phyloP scores from a whole-genome alignment of 2,888 invertebrate genomes.

The Erebia aethiops region DNA sequence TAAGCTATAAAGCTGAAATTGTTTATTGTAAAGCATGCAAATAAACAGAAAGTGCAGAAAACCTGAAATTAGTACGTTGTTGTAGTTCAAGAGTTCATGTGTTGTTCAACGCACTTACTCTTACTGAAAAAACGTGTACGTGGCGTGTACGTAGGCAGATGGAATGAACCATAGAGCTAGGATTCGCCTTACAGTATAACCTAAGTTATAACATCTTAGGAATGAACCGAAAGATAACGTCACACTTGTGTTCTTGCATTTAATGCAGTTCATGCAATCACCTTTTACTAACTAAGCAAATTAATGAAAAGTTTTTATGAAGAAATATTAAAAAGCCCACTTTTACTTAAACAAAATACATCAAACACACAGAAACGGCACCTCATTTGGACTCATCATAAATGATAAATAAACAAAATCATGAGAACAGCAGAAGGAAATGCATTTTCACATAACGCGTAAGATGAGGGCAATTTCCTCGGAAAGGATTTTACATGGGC shows the following conservation, averaged over 20 bases:
- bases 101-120: too few species aligned
- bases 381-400: slow-evolving; percentile 3
- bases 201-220: too few species aligned
- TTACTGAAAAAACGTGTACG: too few species aligned
- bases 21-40: background rate
- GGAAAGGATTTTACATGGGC: slow-evolving; percentile 62
- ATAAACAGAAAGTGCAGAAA: too few species aligned
- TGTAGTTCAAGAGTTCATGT: too few species aligned
- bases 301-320: background rate
- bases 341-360: background rate
- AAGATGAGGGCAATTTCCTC: slow-evolving; percentile 62
- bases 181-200: too few species aligned
- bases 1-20: background rate
- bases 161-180: too few species aligned
- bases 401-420: slow-evolving; percentile 29
- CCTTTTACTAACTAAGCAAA: too few species aligned
- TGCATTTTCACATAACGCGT: slow-evolving; percentile 56
- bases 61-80: background rate
- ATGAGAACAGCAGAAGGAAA: slow-evolving; percentile 45
- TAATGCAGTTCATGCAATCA: too few species aligned
- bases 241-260: too few species aligned
- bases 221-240: too few species aligned
- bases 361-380: background rate
- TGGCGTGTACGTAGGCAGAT: too few species aligned
- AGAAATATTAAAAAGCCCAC: background rate